phyloP scores from a whole-genome alignment of 2,113 vertebrate genomes.

The Seriola rivoliana region DNA sequence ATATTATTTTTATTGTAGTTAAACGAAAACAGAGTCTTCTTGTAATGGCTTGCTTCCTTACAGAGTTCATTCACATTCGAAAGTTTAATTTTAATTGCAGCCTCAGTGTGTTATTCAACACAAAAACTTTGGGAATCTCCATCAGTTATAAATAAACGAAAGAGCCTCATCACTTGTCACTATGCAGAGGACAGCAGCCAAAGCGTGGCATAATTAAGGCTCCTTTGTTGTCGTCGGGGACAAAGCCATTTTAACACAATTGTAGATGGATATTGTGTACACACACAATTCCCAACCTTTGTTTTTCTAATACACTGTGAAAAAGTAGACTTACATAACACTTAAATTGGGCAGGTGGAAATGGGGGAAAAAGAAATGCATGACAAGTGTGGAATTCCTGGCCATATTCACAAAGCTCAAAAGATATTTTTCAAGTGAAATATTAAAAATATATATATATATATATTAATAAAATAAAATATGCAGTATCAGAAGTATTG shows the following conservation, averaged over 20 bases:
- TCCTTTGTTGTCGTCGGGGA: constrained; percentile 15
- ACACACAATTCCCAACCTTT: constrained; percentile 24
- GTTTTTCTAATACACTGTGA: constrained; percentile 21
- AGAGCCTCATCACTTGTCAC: constrained; percentile 21
- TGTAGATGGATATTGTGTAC: constrained; percentile 3
- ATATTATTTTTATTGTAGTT: not conserved
- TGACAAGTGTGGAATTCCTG: not conserved
- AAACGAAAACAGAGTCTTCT: not conserved
- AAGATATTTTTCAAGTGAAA: not conserved
- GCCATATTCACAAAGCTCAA: constrained; percentile 6
- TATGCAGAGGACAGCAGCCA: constrained; percentile 4
- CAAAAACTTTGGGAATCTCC: constrained; percentile 9
- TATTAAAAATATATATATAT: too few species aligned
- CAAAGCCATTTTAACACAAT: constrained; percentile 27
- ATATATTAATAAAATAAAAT: not conserved
- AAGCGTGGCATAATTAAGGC: constrained; percentile 5
- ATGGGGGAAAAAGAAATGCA: not conserved
- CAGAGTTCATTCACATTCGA: constrained; percentile 8
- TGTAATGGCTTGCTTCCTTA: not conserved
- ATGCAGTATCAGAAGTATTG: not conserved
- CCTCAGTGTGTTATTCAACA: not conserved
- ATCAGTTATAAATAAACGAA: constrained; percentile 40
- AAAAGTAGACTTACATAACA: constrained; percentile 13
- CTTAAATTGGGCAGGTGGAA: not conserved
- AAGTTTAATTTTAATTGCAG: constrained; percentile 10